These are phyloP conservation scores for Xyrichtys novacula DNA, from an alignment of 2,797 vertebrate genomes.

Conservation along the genomic window DNA sequence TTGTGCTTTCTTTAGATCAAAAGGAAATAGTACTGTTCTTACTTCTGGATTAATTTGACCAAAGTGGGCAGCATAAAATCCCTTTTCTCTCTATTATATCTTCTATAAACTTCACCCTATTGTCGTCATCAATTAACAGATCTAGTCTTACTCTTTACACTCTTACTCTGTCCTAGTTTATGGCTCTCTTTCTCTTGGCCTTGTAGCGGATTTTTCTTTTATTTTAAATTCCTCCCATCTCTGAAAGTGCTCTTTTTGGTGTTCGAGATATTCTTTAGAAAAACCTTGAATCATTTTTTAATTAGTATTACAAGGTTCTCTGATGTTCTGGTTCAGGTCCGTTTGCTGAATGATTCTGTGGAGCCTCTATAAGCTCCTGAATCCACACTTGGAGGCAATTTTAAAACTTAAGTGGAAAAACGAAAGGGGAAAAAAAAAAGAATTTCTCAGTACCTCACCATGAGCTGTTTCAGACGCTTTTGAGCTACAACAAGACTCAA, in stretches of 20 bases:
- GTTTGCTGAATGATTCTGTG: not conserved
- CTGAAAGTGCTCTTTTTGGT: constrained; percentile 14
- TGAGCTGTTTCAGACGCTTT: not conserved
- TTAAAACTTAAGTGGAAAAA: not conserved
- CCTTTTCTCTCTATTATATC: no score
- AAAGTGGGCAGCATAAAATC: no score
- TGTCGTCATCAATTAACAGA: no score
- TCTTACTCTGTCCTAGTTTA: no score
- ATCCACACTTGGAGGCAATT: not conserved
- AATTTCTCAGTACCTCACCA: not conserved
- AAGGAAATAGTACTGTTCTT: no score
- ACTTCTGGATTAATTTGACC: no score
- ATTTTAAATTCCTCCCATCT: not conserved
- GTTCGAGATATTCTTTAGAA: constrained; percentile 19
- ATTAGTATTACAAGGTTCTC: constrained; percentile 22
- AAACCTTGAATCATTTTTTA: constrained; percentile 12
- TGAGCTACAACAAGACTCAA: not conserved
- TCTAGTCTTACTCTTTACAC: no score
- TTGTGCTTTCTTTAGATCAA: no score
- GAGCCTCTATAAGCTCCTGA: constrained; percentile 6
- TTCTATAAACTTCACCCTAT: no score
- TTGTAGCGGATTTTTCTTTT: not conserved
- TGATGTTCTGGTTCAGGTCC: constrained; percentile 28
- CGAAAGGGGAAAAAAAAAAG: not conserved
- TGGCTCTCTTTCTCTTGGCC: not conserved